Conservation (phyloP, 2,113 vertebrate species). For the human (Homo sapiens) region GRCh38 chr1:81115001-81115500, state of each 20-base stretch:
- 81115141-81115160: neutral
- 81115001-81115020: neutral
- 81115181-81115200: neutral
- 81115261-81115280: neutral
- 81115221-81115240: conserved; percentile 28
- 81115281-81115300: conserved; percentile 15
- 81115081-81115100: neutral
- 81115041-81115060: neutral
- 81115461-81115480: neutral
- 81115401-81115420: neutral
- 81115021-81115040: neutral
- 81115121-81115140: neutral
- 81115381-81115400: neutral
- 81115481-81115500: neutral
- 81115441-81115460: neutral
- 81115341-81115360: neutral
- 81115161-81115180: neutral
- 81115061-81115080: neutral
- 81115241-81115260: neutral
- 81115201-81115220: neutral
- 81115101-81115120: neutral
- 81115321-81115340: neutral
- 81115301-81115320: conserved; percentile 3
- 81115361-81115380: neutral
- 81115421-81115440: neutral